Base-by-base conservation (phyloP, 2,797 vertebrate species). In the Acrossocheilus fasciatus region DNA sequence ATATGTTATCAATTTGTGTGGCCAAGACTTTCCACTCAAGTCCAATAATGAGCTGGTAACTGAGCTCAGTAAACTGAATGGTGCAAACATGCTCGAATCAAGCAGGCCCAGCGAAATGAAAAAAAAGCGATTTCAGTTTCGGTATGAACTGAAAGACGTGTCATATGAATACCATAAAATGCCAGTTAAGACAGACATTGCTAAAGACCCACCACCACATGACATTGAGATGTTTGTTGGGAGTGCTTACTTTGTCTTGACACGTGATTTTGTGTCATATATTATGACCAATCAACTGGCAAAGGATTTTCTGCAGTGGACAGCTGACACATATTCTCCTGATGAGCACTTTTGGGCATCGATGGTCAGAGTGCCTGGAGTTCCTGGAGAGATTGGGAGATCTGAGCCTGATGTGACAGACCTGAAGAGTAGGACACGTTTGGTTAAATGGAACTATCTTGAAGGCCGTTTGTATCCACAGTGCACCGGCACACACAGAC, bases 341-440 rank as follows among this genome's bases (percentile, higher is more conserved):
- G 98, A 99, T 85, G 98, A 99, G 88, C 98, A 98, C 90, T 98
- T 97, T 88, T 99, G 98, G 98, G 98, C 98, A 69, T 96, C 96
- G 0, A 93, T 98, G 57, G 94, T 94, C 68, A 94, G 98, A 66
- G 86, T 98, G 0, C 97, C 98, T 0, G 97, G 96, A 0, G 92
- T 95, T 1, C 98, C 98, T 2, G 97, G 98, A 2, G 96, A 95
- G 88, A 89, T 98, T 83, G 90, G 93, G 69, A 93, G 95, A 80
- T 91, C 95, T 0, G 90, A 94, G 23, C 90, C 93, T 0, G 97
- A 98, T n/a, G 88, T 98, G 39, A 96, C 96, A 11, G 98, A 99
- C 86, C 90, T 98, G n/a, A 95, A 95, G 88, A 98, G 97, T 91
- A 98, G 96, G 93, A 97, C 97, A 1, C 96, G 98, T 36, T 94